Base-by-base conservation (phyloP, 2,888 invertebrate genomes). In the Caprella mutica region DNA sequence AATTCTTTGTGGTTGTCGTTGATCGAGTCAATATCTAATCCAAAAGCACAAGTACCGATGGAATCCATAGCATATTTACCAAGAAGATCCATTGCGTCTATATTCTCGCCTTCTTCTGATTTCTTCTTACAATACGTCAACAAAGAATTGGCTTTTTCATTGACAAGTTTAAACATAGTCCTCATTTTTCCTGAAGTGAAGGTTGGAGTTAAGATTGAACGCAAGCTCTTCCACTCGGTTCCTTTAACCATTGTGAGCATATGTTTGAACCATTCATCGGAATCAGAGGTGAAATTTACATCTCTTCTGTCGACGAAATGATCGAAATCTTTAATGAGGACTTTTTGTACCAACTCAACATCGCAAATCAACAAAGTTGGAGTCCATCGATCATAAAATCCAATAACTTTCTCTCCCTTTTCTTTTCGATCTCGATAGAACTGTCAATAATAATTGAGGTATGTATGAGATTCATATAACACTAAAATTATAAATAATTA, bases 131-230 rank as follows among this genome's bases (percentile, higher is more conserved):
- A 24, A 27, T 56, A 52, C 21, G 23, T 23, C 3, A 51, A 21
- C 17, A 56, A 38, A 5, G 4, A n/a, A 1, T 48, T 48, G 3
- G 56, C 56, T 23, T 53, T 52, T 0, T 50, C 33, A 19, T 48
- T 50, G 6, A 56, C 48, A 12, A 56, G 42, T 3, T 19, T 43
- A 23, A 60, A 60, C 80, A 83, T 81, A 2, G 72, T 76, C 69
- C 80, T 83, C 48, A 84, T 70, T 70, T 82, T 83, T 6, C 80
- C 81, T 0, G 82, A 77, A 0, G 83, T 79, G 68, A 83, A 85
- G 0, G 80, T 77, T 0, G 83, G 81, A 1, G 83, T 77, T 67
- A 84, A 71, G 67, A 81, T 81, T 0, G 76, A 66, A 17, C 84
- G 75, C 26, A 84, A 70, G 48, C 73, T 75, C 68, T 77, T 81